Evolutionary conservation across 1,140 invertebrate species (phyloP), one percentile per base, ranked within the genome.

Genomic region (Manduca sexta): DNA sequence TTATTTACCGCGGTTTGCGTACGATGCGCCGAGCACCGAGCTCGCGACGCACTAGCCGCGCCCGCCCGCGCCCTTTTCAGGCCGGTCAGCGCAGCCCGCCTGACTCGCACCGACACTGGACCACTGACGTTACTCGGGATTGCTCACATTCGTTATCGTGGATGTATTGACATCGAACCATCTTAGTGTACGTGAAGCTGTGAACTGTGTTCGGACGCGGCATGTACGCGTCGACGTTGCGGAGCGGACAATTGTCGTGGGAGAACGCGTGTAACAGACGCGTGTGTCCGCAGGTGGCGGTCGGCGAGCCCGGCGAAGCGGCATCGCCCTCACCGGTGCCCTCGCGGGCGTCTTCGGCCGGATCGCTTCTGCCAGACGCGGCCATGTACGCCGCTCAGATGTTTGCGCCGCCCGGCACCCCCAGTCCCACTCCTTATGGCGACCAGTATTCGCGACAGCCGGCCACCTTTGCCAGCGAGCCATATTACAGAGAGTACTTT

Each of bases 361-460:
- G 84, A 67, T 87, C 83, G 45, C 61, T 87, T 51, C 71, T 87
- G 65, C 84, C 84, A 56, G 85, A 86, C 70, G 75, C 81, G 42
- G 72, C 77, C 45, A 87, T 87, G 85, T 87, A 87, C 56, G 81
- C 82, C 10, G 79, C 81, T 53, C 85, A 87, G 69, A 87, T 87
- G 82, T 87, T 87, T 54, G 80, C 81, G 64, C 82, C 75, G 42
- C 79, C 80, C 31, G 85, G 83, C 61, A 84, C 83, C 17, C 79
- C 85, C 38, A 86, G 84, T 63, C 85, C 85, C n/a, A 80, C 79
- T 39, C 82, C 85, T 12, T 87, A 87, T 52, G 78, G 71, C 46
- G 85, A 86, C 11, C 80, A 84, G 60, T 85, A 85, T 45, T 54
- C 77, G 17, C 68, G 78, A 21, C 79, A 85, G 54, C 66, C 75